Percentiles rank a stretch among this genome's conserved stretches.
Evolutionary conservation across 1,140 invertebrate genomes (phyloP).

Genomic region (Dendrolimus punctatus): DNA sequence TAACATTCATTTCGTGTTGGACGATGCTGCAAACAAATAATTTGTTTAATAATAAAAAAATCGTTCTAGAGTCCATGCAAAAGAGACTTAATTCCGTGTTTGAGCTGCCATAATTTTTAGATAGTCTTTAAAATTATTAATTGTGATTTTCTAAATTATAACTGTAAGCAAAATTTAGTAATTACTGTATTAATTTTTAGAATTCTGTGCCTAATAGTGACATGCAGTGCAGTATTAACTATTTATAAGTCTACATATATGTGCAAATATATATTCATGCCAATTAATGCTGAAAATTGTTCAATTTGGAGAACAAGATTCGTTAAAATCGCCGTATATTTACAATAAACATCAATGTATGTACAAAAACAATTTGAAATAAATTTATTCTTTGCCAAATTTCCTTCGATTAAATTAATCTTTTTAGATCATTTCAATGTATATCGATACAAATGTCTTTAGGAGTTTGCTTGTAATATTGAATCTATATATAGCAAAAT

Average conservation of each 20-base stretch:
- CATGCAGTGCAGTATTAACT: conserved; percentile 25
- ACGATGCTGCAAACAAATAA: background rate
- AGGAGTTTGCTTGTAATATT: too few relatives aligned
- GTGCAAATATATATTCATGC: conserved; percentile 20
- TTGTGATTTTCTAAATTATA: background rate
- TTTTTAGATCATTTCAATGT: too few relatives aligned
- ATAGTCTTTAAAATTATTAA: conserved; percentile 2
- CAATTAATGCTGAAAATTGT: background rate
- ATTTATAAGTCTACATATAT: conserved; percentile 7
- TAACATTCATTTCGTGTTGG: conserved; percentile 6
- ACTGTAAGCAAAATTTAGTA: background rate
- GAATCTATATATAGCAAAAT: too few relatives aligned
- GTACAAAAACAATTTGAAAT: too few relatives aligned
- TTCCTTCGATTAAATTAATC: too few relatives aligned
- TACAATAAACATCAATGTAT: too few relatives aligned
- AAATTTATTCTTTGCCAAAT: too few relatives aligned
- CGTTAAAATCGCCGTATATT: too few relatives aligned
- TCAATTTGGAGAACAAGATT: too few relatives aligned
- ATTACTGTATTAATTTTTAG: conserved; percentile 3
- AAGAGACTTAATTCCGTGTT: conserved; percentile 35
- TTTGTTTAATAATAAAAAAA: background rate
- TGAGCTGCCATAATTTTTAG: conserved; percentile 18
- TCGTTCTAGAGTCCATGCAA: background rate
- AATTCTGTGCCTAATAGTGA: conserved; percentile 9
- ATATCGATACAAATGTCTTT: too few relatives aligned